Evolutionary conservation across 2,797 vertebrate species (phyloP).

Genomic region (Anguilla anguilla): DNA sequence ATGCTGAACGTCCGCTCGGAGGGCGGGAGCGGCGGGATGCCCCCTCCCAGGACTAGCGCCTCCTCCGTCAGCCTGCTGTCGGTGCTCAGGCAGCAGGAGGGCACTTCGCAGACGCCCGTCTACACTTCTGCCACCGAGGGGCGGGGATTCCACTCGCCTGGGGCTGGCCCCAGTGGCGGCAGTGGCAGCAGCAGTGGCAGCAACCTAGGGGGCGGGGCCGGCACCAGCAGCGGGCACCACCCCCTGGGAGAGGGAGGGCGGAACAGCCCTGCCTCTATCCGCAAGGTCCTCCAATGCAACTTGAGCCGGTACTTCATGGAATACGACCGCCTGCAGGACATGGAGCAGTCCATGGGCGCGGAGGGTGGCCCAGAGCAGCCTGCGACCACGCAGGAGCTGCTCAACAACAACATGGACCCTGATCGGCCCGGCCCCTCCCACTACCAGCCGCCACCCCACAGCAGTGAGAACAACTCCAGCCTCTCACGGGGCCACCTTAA

Average conservation of each 20-base stretch:
- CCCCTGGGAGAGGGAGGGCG: conserved; percentile 77
- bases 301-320: conserved; percentile 97
- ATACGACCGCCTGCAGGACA: conserved; percentile 92
- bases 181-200: conserved; percentile 46
- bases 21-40: conserved; percentile 58
- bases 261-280: conserved; percentile 79
- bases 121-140: conserved; percentile 96
- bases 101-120: conserved; percentile 87
- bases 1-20: conserved; percentile 82
- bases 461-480: conserved; percentile 79
- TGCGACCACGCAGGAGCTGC: conserved; percentile 80
- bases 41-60: conserved; percentile 93
- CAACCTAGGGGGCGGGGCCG: conserved; percentile 63
- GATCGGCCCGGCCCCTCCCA: conserved; percentile 88
- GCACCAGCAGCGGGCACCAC: conserved; percentile 80
- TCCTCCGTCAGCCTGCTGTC: conserved; percentile 92
- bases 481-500: conserved; percentile 89
- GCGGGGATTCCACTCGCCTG: conserved; percentile 80
- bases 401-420: conserved; percentile 93
- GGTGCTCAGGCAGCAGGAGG: conserved; percentile 89
- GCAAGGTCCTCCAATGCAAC: conserved; percentile 95
- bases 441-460: conserved; percentile 77
- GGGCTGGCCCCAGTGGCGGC: conserved; percentile 66
- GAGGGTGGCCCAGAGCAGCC: conserved; percentile 78
- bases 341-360: conserved; percentile 80